Evolutionary conservation across 1,140 invertebrate genomes (phyloP), one percentile per base, ranked within the genome.

Genomic region (Chionoecetes opilio): DNA sequence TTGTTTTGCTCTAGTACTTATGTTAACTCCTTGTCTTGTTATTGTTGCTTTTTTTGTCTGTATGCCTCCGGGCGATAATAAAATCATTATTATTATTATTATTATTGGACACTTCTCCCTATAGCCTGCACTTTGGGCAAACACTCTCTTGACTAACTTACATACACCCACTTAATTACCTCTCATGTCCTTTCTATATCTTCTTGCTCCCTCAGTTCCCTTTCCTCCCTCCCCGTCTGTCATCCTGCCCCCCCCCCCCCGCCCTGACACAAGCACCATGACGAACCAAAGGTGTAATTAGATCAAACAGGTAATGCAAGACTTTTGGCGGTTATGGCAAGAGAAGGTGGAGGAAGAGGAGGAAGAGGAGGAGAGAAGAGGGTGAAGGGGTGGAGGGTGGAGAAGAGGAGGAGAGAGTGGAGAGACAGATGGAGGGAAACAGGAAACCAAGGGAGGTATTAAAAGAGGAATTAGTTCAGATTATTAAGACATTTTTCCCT

Each of bases 341-440:
- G 26, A 75, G n/a, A 17, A n/a, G 63, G 63, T 75, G 63, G n/a
- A 5, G 9, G 11, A 75, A n/a, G 21, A n/a, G n/a, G 0, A n/a
- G n/a, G 63, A 14, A 46, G 41, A 14, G 41, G 14, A 14, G 34
- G 82, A 85, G 5, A 5, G 21, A 21, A 26, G 26, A 41, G 38
- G 86, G 34, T 35, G 38, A 29, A 87, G 86, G 6, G 82, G 26
- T 5, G 21, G 1, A 87, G 86, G 38, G 9, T 14, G 34, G n/a
- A n/a, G 86, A 0, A n/a, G 21, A 26, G 63, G n/a, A n/a, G 63
- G 63, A 75, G 63, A 26, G 63, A 75, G 63, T 75, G 63, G 21
- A 75, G 63, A 75, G 63, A 75, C 21, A 75, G 63, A 75, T 75
- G 63, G n/a, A 75, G 21, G 63, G 63, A 75, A 75, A 75, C 63